Percentiles rank a stretch among this genome's conserved stretches.
Conservation (phyloP, 2,113 vertebrate genomes). For the Prolemur simus region DNA sequence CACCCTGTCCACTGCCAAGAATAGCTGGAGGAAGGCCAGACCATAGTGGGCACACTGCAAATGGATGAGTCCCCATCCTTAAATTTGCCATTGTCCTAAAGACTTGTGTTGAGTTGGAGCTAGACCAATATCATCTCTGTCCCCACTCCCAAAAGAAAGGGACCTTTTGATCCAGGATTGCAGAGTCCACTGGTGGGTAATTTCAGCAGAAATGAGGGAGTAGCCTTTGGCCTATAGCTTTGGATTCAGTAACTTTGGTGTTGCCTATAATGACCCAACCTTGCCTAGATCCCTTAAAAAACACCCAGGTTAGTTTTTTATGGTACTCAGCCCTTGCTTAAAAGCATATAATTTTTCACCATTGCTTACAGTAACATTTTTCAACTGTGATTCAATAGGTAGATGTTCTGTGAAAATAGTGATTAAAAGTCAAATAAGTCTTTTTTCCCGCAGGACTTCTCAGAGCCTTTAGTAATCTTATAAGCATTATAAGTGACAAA, state of each 20-base stretch:
- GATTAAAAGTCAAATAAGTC: neutral
- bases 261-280: neutral
- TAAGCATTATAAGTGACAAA: neutral
- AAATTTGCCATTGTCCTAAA: neutral
- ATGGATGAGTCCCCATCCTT: neutral
- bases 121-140: neutral
- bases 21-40: neutral
- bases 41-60: accelerated
- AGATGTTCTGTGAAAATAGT: neutral
- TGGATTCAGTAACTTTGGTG: neutral
- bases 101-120: neutral
- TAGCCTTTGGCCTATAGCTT: neutral
- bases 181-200: neutral
- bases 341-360: neutral
- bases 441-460: neutral
- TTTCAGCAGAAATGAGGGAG: neutral
- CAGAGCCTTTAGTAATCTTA: neutral
- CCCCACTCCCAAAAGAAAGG: neutral
- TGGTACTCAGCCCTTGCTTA: neutral
- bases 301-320: neutral
- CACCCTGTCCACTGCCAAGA: neutral
- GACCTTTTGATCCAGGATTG: neutral
- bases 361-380: neutral
- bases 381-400: neutral
- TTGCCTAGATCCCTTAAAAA: neutral